Evolutionary conservation across 2,888 invertebrate species (phyloP).

Genomic region (Hermaeophaga mercurialis): DNA sequence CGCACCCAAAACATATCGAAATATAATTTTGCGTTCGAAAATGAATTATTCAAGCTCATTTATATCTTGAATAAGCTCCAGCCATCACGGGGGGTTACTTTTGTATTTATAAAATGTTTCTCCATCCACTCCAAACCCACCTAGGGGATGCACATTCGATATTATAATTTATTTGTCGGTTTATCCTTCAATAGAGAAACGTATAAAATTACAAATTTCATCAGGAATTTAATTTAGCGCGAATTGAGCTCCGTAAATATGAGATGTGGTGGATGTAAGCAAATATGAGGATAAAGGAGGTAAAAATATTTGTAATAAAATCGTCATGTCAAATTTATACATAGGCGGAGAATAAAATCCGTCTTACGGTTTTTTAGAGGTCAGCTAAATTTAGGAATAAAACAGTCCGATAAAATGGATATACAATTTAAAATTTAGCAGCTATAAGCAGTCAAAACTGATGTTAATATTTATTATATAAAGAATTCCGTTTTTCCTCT

Average conservation of each 20-base stretch:
- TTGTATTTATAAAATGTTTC: no score
- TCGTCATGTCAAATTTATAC: background rate
- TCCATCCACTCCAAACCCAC: no score
- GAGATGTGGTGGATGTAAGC: background rate
- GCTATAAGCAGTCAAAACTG: no score
- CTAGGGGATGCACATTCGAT: constrained; percentile 11
- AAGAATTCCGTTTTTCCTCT: no score
- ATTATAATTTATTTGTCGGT: constrained; percentile 17
- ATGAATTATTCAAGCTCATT: background rate
- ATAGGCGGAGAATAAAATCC: no score
- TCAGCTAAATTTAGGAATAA: no score
- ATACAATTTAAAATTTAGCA: no score
- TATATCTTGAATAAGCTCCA: background rate
- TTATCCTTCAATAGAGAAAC: constrained; percentile 3
- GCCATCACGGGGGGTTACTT: background rate
- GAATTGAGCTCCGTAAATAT: constrained; percentile 2
- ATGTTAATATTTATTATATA: no score
- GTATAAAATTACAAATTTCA: constrained; percentile 27
- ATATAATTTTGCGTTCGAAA: background rate
- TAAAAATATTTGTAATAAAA: background rate
- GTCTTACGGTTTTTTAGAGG: no score
- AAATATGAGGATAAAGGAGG: background rate
- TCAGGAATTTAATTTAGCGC: constrained; percentile 22
- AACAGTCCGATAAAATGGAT: no score
- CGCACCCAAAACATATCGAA: background rate